A percentile compares a stretch with the other conserved stretches of the same genome.
phyloP scores from a whole-genome alignment of 2,113 vertebrate genomes.

The Otolemur garnettii region DNA sequence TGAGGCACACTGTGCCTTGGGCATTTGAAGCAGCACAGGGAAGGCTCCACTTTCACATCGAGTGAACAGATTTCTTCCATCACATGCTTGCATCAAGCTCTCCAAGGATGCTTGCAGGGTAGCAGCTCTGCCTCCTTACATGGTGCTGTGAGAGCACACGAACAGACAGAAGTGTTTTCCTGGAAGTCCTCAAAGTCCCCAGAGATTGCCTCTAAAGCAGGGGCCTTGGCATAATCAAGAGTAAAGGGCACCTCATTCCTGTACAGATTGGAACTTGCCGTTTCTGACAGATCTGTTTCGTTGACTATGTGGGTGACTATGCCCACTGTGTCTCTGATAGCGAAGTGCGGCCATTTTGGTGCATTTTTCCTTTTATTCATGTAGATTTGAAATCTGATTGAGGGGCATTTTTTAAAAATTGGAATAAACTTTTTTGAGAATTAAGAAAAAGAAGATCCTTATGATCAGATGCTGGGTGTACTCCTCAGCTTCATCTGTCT shows the following conservation, averaged over 20 bases:
- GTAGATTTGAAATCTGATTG: conserved; percentile 70
- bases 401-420: conserved; percentile 62
- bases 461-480: fast-evolving
- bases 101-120: fast-evolving
- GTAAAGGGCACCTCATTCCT: fast-evolving
- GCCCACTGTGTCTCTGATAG: no score
- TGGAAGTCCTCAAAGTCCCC: background rate
- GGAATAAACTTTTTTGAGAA: conserved; percentile 58
- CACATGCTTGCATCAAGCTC: fast-evolving
- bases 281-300: background rate
- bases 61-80: background rate
- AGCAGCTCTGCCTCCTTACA: background rate
- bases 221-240: fast-evolving
- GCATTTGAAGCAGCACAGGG: no score
- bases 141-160: fast-evolving
- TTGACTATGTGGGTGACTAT: no score
- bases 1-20: no score
- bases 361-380: conserved; percentile 77
- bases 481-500: fast-evolving
- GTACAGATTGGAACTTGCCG: fast-evolving
- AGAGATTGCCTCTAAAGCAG: background rate
- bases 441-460: background rate
- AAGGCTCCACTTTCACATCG: no score
- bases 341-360: background rate
- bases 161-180: fast-evolving